Base-by-base conservation (phyloP, 2,888 invertebrate species). In the Myopa testacea region DNA sequence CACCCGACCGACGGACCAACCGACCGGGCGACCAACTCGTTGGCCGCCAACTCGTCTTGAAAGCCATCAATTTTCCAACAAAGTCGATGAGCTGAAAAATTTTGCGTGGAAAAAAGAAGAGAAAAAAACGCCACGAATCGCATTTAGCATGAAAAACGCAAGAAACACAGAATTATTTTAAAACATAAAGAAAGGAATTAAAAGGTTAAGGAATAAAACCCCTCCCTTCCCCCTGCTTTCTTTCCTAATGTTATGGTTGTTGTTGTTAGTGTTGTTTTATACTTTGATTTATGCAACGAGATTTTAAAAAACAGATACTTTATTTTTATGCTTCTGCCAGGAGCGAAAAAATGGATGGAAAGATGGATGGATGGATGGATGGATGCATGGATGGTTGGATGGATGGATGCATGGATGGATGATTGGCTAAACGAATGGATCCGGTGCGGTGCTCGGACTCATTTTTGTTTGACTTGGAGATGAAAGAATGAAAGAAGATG, bases 201-300 rank as follows among this genome's bases (percentile, higher is more conserved):
- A 62, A 62, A 62, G 10, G 10, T 26, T 8, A 62, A 67, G 5
- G 12, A 65, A n/a, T 5, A 65, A 14, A 67, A 67, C 26, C 26
- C 26, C 2, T 2, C 26, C 26, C 2, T 26, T 2, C 26, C 26
- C 26, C 2, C 26, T 26, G 26, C 38, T 38, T 67, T 67, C 16
- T 40, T 67, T 14, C n/a, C 16, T n/a, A 38, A 37, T 37, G 16
- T 67, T 40, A 38, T 40, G 34, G 68, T 38, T 69, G 50, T 69
- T 19, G 70, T 70, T 26, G 37, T 70, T 70, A 52, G 26, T 70
- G 70, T 70, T 70, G 55, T 50, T 50, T 70, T 50, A 55, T 37
- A 70, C 70, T 52, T 70, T 70, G 70, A 70, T 70, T 70, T 70
- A 70, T 70, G 70, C 52, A 70, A 34, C 5, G 19, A 55, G 55